These are phyloP conservation scores for Halyomorpha halys DNA, from an alignment of 1,140 invertebrate species.

Conservation along the genomic window DNA sequence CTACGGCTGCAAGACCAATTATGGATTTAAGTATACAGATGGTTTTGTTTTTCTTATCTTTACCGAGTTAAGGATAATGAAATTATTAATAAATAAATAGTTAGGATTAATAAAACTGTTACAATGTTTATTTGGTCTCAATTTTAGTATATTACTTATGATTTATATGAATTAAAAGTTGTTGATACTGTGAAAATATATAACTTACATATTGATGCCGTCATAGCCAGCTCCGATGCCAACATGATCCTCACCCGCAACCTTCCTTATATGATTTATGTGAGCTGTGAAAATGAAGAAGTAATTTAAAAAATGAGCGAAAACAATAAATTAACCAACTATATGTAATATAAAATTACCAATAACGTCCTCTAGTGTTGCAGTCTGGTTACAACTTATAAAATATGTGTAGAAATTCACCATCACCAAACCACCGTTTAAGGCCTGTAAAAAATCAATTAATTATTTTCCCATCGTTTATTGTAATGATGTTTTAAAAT, in stretches of 20 bases:
- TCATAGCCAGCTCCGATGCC: conserved; percentile 82
- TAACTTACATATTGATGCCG: conserved; percentile 70
- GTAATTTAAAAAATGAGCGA: not conserved
- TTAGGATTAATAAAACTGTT: too few species aligned
- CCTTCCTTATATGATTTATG: conserved; percentile 72
- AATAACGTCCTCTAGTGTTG: conserved; percentile 63
- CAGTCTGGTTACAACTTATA: conserved; percentile 61
- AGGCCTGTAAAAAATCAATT: conserved; percentile 46
- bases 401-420: conserved; percentile 79
- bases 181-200: too few species aligned
- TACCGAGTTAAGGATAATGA: too few species aligned
- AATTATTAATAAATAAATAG: too few species aligned
- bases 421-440: conserved; percentile 78
- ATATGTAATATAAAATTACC: conserved; percentile 40
- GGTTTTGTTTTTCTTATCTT: too few species aligned
- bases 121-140: too few species aligned
- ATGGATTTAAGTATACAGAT: too few species aligned
- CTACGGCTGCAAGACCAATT: too few species aligned
- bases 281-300: conserved; percentile 53
- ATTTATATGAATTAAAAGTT: too few species aligned
- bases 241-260: conserved; percentile 76
- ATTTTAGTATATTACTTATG: too few species aligned
- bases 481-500: too few species aligned
- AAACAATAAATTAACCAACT: not conserved
- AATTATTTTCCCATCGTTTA: too few species aligned